phyloP scores from a whole-genome alignment of 2,888 invertebrate genomes.

The Cheiracanthium punctorium region DNA sequence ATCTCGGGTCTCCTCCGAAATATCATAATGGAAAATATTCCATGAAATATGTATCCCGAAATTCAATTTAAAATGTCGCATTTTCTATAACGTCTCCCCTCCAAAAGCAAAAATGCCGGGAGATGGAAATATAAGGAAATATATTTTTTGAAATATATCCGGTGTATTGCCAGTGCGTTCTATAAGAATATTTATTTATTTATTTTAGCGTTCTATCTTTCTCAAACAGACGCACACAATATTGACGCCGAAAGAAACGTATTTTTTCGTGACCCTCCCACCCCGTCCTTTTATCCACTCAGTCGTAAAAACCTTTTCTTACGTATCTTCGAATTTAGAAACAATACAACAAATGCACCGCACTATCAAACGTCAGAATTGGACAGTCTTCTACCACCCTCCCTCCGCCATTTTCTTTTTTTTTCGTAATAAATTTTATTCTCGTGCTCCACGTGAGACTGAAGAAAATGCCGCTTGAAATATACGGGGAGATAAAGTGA shows the following conservation, averaged over 20 bases:
- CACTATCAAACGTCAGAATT: not conserved
- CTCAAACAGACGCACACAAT: not conserved
- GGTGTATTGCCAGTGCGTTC: not conserved
- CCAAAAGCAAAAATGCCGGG: too few species aligned
- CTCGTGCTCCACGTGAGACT: not conserved
- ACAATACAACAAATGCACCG: slow-evolving; percentile 18
- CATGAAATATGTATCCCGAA: not conserved
- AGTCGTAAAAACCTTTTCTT: slow-evolving; percentile 21
- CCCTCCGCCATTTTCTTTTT: too few species aligned
- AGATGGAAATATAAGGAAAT: not conserved
- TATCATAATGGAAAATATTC: not conserved
- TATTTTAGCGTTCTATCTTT: not conserved
- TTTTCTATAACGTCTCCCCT: not conserved
- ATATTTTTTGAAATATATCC: not conserved
- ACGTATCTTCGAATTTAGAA: slow-evolving; percentile 23
- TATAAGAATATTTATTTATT: not conserved
- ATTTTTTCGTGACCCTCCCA: not conserved
- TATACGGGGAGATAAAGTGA: slow-evolving; percentile 19
- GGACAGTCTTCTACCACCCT: too few species aligned
- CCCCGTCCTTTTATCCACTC: not conserved
- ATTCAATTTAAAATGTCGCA: not conserved
- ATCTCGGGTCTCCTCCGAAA: too few species aligned
- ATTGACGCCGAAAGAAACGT: not conserved
- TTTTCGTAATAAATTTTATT: not conserved
- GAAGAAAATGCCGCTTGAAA: not conserved